Conservation (phyloP, 1,140 invertebrate genomes). For the Acromyrmex charruanus region DNA sequence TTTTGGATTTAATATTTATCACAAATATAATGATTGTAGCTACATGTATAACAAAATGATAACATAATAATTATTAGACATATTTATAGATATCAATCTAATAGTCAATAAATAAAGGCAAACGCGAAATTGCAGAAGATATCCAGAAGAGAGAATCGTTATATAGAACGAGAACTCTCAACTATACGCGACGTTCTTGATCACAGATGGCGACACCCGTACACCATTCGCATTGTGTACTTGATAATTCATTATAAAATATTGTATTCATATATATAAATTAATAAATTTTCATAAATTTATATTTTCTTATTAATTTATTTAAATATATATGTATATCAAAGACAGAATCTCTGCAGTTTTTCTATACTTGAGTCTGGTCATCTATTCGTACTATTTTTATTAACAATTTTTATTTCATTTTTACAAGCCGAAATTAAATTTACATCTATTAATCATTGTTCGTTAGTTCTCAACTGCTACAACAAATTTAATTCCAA, state of each 20-base stretch:
- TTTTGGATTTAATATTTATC: constrained; percentile 6
- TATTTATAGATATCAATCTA: background rate
- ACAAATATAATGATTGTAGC: background rate
- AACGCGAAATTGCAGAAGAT: background rate
- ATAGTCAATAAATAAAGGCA: background rate
- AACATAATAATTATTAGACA: background rate
- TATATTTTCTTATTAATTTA: background rate
- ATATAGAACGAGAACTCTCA: constrained; percentile 37
- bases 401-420: background rate
- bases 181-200: constrained; percentile 57
- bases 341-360: background rate
- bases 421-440: background rate
- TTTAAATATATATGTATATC: background rate
- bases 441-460: background rate
- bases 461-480: background rate
- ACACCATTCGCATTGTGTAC: background rate
- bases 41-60: background rate
- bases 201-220: constrained; percentile 78
- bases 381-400: background rate
- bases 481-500: background rate
- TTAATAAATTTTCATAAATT: constrained; percentile 2
- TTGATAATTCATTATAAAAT: constrained; percentile 21
- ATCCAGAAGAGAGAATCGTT: background rate
- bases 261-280: background rate
- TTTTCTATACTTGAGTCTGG: background rate